Conservation (phyloP, 2,797 vertebrate genomes). For the Sebastes taczanowskii region DNA sequence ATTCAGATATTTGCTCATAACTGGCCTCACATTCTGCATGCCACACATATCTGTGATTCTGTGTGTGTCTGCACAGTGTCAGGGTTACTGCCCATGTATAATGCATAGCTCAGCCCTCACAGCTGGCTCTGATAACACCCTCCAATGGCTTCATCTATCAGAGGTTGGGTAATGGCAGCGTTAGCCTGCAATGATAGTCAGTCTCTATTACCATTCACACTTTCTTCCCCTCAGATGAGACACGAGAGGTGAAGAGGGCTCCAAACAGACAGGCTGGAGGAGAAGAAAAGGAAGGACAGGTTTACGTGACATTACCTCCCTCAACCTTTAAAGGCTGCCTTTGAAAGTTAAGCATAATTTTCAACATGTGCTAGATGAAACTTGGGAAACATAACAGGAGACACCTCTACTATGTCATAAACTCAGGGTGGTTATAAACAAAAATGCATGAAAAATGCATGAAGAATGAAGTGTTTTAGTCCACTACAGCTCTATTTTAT, state of each 20-base stretch:
- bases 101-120: constrained; percentile 87
- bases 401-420: background rate
- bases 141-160: constrained; percentile 90
- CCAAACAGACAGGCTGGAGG: constrained; percentile 78
- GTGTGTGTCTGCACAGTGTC: constrained; percentile 27
- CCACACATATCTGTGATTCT: constrained; percentile 3
- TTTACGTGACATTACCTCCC: constrained; percentile 69
- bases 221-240: constrained; percentile 30
- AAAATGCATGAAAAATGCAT: constrained; percentile 5
- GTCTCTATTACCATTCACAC: constrained; percentile 83
- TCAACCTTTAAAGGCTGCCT: constrained; percentile 66
- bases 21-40: background rate
- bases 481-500: constrained; percentile 7
- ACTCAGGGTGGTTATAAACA: background rate
- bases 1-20: constrained; percentile 14
- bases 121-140: constrained; percentile 91
- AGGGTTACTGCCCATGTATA: constrained; percentile 79
- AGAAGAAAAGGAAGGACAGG: constrained; percentile 56
- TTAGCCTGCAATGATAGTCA: constrained; percentile 74
- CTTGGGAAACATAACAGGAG: background rate
- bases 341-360: constrained; percentile 2
- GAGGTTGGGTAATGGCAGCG: constrained; percentile 85
- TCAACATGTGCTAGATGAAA: background rate
- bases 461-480: background rate
- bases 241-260: constrained; percentile 51